A percentile compares a stretch with the other conserved stretches of the same genome.
phyloP scores from a whole-genome alignment of 2,888 invertebrate species.

The Sarcophaga carnaria region DNA sequence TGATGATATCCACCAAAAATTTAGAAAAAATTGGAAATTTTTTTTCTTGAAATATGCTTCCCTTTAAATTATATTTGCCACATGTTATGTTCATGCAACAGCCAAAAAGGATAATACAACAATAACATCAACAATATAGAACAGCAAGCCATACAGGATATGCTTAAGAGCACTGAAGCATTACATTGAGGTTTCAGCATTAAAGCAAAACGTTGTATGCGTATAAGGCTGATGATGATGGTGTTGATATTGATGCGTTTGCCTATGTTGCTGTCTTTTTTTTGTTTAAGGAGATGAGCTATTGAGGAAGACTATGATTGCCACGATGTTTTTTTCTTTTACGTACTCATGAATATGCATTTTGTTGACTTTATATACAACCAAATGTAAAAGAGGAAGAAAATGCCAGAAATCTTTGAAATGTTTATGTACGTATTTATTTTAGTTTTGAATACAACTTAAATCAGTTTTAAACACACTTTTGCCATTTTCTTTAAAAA shows the following conservation, averaged over 20 bases:
- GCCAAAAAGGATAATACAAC: constrained; percentile 32
- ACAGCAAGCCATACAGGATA: constrained; percentile 57
- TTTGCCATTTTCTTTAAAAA: constrained; percentile 77
- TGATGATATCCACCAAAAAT: background rate
- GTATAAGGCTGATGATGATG: constrained; percentile 68
- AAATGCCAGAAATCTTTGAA: constrained; percentile 21
- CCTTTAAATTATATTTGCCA: constrained; percentile 18
- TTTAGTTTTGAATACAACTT: constrained; percentile 25
- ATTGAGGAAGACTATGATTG: constrained; percentile 25
- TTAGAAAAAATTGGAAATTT: background rate
- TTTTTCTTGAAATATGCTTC: too few relatives aligned
- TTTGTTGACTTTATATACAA: constrained; percentile 8
- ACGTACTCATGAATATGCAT: constrained; percentile 54
- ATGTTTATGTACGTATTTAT: constrained; percentile 33
- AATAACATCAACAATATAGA: constrained; percentile 25
- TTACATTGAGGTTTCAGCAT: constrained; percentile 64
- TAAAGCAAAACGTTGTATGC: constrained; percentile 56
- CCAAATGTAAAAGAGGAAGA: background rate
- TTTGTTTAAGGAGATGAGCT: constrained; percentile 15
- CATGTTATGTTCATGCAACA: constrained; percentile 44
- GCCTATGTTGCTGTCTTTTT: constrained; percentile 43
- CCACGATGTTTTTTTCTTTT: constrained; percentile 1
- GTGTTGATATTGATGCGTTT: constrained; percentile 34
- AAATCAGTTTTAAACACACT: constrained; percentile 74
- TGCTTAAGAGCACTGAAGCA: constrained; percentile 60